Evolutionary conservation across 30 jellyfish, hydroid and myxozoan species (phyloP).

Genomic region (Aurelia aurita): DNA sequence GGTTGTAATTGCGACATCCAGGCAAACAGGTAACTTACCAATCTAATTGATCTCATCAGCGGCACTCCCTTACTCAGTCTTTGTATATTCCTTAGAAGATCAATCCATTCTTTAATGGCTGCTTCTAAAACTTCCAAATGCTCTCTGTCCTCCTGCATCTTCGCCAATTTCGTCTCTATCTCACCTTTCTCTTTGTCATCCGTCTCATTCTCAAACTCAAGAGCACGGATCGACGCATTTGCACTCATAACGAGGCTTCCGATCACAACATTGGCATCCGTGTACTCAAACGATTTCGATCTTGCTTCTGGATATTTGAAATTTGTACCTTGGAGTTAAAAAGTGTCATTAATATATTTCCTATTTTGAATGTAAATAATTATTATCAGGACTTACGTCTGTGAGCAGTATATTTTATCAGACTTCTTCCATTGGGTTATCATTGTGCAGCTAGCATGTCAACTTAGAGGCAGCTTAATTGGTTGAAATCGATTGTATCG

Average conservation of each 20-base stretch:
- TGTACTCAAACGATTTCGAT: conserved; percentile 15
- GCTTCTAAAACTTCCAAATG: conserved; percentile 55
- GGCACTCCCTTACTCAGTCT: conserved; percentile 76
- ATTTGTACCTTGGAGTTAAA: conserved; percentile 5
- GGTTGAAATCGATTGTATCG: too few relatives aligned
- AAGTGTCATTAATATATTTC: too few relatives aligned
- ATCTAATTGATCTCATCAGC: conserved; percentile 50
- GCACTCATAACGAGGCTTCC: conserved; percentile 58
- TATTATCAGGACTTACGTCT: too few relatives aligned
- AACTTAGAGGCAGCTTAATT: too few relatives aligned
- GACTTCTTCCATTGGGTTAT: too few relatives aligned
- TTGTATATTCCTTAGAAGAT: conserved; percentile 33
- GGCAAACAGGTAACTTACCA: too few relatives aligned
- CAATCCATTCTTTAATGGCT: conserved; percentile 54
- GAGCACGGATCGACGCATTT: conserved; percentile 41
- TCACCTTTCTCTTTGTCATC: conserved; percentile 32
- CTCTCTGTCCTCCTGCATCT: conserved; percentile 50
- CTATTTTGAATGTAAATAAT: too few relatives aligned
- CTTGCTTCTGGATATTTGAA: conserved; percentile 55
- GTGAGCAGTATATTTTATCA: too few relatives aligned
- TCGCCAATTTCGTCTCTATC: conserved; percentile 11
- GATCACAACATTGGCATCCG: conserved; percentile 7
- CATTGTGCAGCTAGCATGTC: too few relatives aligned
- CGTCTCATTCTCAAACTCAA: conserved; percentile 33
- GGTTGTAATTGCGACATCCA: too few relatives aligned